These are phyloP conservation scores for Drosophila busckii DNA, from an alignment of 1,140 invertebrate species.

Conservation along the genomic window DNA sequence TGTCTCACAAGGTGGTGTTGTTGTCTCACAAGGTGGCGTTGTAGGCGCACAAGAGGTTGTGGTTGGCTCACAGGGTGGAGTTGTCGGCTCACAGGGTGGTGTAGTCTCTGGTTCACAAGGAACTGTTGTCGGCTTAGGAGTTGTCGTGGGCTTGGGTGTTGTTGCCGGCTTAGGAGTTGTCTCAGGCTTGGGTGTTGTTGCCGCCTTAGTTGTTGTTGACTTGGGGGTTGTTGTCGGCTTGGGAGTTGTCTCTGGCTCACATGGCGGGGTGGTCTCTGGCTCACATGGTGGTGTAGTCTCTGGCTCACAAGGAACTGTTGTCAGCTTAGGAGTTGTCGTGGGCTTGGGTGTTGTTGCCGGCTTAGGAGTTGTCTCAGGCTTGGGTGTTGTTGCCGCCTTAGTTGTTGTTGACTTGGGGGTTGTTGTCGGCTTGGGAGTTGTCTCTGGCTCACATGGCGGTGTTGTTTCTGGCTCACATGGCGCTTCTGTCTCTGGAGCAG, in stretches of 20 bases:
- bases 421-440: not conserved
- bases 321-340: constrained; percentile 12
- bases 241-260: too few relatives aligned
- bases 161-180: not conserved
- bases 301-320: constrained; percentile 21
- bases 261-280: not conserved
- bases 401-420: not conserved
- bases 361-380: constrained; percentile 1
- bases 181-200: too few relatives aligned
- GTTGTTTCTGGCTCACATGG: constrained; percentile 16
- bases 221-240: not conserved
- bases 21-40: constrained; percentile 1
- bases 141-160: not conserved
- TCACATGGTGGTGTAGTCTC: not conserved
- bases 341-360: too few relatives aligned
- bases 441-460: not conserved
- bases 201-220: not conserved
- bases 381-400: not conserved
- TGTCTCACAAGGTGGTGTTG: constrained; percentile 1
- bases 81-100: not conserved
- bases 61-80: constrained; percentile 5
- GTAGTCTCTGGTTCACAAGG: not conserved
- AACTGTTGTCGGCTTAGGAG: not conserved
- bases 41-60: constrained; percentile 3
- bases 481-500: not conserved